These are phyloP conservation scores for Stenurella melanura DNA, from an alignment of 2,888 invertebrate genomes.

Conservation along the genomic window DNA sequence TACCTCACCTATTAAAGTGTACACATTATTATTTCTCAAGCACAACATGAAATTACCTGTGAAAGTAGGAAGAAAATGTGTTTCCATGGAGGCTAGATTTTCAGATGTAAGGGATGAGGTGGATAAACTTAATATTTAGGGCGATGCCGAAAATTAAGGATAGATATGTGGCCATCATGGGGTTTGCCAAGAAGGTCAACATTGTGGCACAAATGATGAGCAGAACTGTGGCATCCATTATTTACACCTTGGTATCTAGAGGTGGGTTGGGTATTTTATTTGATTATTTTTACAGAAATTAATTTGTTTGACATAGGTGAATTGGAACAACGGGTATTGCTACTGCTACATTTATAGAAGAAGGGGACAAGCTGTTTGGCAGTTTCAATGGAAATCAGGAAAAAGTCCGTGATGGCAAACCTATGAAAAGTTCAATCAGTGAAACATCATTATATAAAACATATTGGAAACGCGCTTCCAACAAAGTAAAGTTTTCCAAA, in stretches of 20 bases:
- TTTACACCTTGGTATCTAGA: background rate
- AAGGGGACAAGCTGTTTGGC: constrained; percentile 59
- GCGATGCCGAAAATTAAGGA: constrained; percentile 1
- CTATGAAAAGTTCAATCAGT: constrained; percentile 43
- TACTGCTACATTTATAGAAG: constrained; percentile 51
- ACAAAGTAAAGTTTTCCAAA: no score
- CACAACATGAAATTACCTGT: constrained; percentile 23
- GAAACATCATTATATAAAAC: constrained; percentile 11
- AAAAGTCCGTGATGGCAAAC: constrained; percentile 44
- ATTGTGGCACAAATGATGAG: constrained; percentile 50
- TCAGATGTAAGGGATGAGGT: no score
- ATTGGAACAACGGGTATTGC: constrained; percentile 44
- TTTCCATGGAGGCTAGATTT: no score
- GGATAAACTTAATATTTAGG: constrained; percentile 1
- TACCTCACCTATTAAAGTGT: constrained; percentile 37
- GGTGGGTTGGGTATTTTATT: constrained; percentile 12
- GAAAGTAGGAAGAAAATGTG: no score
- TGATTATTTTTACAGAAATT: no score
- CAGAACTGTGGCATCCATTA: constrained; percentile 7
- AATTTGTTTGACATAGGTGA: background rate
- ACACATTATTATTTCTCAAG: constrained; percentile 28
- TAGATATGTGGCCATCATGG: no score
- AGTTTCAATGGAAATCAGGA: constrained; percentile 53
- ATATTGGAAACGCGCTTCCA: no score
- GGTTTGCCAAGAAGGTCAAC: constrained; percentile 5